Percentiles rank a stretch among this genome's conserved stretches.
phyloP scores from a whole-genome alignment of 1,140 invertebrate species.

The Cherax quadricarinatus region DNA sequence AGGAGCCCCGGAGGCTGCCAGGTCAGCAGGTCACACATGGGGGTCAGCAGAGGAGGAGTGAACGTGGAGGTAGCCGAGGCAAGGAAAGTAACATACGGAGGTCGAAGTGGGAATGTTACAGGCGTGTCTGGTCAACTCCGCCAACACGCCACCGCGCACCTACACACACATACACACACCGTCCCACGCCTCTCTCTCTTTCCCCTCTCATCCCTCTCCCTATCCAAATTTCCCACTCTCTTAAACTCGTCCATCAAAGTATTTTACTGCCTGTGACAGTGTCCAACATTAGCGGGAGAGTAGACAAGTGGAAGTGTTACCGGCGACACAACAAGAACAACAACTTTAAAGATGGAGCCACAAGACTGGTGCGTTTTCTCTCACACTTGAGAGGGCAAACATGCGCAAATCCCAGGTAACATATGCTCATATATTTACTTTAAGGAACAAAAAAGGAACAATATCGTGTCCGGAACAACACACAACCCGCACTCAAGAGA shows the following conservation, averaged over 20 bases:
- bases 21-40: neutral
- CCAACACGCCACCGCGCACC: neutral
- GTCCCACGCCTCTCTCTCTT: neutral
- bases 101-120: neutral
- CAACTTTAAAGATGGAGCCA: neutral
- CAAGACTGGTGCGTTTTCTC: neutral
- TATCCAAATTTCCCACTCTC: slow-evolving; percentile 7
- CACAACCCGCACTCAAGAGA: too few species aligned
- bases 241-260: neutral
- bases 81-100: neutral
- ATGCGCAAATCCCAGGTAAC: too few species aligned
- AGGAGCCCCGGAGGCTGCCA: neutral
- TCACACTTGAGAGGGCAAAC: neutral
- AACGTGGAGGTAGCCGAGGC: neutral
- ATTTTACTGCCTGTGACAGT: neutral
- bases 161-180: neutral
- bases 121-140: neutral
- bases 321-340: neutral
- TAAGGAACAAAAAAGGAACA: too few species aligned
- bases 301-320: too few species aligned
- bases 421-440: too few species aligned
- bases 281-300: too few species aligned
- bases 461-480: too few species aligned
- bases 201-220: slow-evolving; percentile 6
- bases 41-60: neutral